Conservation (phyloP, 2,888 invertebrate species). For the Nineta flava region DNA sequence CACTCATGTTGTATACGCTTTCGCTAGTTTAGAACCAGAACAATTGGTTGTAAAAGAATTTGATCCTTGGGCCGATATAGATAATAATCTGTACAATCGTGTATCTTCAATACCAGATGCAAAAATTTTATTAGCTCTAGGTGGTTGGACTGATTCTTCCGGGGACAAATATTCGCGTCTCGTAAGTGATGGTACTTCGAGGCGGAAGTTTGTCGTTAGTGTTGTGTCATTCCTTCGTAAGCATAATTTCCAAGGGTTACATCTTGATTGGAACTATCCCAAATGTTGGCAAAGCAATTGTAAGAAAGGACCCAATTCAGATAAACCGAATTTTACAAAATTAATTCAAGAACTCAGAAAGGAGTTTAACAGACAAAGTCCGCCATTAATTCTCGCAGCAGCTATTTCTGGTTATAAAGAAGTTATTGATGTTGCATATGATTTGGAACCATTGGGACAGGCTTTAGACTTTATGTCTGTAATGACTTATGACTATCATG, state of each 20-base stretch:
- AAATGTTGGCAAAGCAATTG: conserved; percentile 88
- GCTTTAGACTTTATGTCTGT: conserved; percentile 66
- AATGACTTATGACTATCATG: conserved; percentile 82
- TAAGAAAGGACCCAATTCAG: conserved; percentile 59
- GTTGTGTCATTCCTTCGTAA: conserved; percentile 53
- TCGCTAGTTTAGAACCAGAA: conserved; percentile 71
- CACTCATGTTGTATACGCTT: conserved; percentile 80
- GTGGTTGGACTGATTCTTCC: conserved; percentile 91
- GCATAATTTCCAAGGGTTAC: conserved; percentile 72
- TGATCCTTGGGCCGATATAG: conserved; percentile 77
- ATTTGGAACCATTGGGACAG: conserved; percentile 50
- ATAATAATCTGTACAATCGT: conserved; percentile 68
- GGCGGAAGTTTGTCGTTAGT: conserved; percentile 53
- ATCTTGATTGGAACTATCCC: conserved; percentile 91
- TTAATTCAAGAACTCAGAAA: conserved; percentile 52
- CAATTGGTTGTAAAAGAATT: conserved; percentile 61
- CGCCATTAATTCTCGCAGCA: conserved; percentile 59
- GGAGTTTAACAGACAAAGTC: conserved; percentile 42
- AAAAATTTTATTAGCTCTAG: conserved; percentile 62
- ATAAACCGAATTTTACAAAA: conserved; percentile 62
- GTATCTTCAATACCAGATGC: conserved; percentile 50
- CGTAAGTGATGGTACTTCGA: conserved; percentile 46
- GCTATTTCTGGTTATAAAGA: conserved; percentile 83
- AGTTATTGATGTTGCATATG: conserved; percentile 76
- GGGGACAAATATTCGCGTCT: conserved; percentile 75